Conservation (phyloP, 2,797 vertebrate genomes). For the Aratinga solstitialis region DNA sequence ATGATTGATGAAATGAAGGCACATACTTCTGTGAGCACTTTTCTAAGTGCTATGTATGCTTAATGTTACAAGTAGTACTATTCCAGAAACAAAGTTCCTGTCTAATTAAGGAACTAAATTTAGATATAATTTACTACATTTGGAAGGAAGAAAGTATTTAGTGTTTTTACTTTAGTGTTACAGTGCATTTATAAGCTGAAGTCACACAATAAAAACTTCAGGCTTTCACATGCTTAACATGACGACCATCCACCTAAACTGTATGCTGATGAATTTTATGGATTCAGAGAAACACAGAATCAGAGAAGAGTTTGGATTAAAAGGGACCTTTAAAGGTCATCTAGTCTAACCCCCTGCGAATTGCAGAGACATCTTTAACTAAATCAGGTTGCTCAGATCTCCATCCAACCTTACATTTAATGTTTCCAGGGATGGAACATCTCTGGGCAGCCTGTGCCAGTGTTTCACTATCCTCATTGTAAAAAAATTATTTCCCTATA, state of each 20-base stretch:
- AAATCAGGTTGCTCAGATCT: background rate
- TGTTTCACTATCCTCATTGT: background rate
- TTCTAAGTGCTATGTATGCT: background rate
- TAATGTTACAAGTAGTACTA: background rate
- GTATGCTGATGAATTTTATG: background rate
- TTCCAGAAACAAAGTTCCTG: background rate
- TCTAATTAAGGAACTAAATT: background rate
- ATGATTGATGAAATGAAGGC: background rate
- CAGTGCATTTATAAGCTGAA: background rate
- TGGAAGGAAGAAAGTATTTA: background rate
- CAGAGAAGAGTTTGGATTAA: background rate
- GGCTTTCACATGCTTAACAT: background rate
- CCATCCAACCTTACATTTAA: rapidly evolving
- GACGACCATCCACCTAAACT: background rate
- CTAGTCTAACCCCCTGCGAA: background rate
- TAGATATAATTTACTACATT: background rate
- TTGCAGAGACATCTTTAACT: background rate
- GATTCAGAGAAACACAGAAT: background rate
- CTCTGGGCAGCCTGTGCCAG: background rate
- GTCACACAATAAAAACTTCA: background rate
- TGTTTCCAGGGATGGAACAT: background rate
- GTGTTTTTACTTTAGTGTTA: background rate
- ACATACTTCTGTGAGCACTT: background rate
- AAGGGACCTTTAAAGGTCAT: background rate
- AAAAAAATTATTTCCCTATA: background rate